Evolutionary conservation across 1,140 invertebrate genomes (phyloP).

Genomic region (Drosophila pachea): DNA sequence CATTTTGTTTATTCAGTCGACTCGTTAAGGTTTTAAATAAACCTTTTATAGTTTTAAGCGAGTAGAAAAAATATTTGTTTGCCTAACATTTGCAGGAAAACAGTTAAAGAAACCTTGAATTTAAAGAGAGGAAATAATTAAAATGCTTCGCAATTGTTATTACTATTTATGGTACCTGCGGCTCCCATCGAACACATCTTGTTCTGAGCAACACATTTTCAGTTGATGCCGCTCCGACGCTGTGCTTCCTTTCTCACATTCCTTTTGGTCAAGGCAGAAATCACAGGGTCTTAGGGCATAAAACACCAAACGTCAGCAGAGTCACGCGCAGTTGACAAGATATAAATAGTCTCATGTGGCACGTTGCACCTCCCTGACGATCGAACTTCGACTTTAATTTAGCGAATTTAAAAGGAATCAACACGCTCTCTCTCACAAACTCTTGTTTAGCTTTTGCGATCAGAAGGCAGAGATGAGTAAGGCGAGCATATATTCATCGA

Average conservation of each 20-base stretch:
- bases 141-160: too few species aligned
- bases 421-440: too few species aligned
- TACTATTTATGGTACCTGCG: too few species aligned
- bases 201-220: too few species aligned
- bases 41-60: constrained; percentile 23
- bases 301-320: not conserved
- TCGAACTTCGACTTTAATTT: too few species aligned
- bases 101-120: constrained; percentile 14
- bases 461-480: not conserved
- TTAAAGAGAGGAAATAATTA: too few species aligned
- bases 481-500: not conserved
- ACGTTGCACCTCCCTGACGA: too few species aligned
- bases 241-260: too few species aligned
- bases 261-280: not conserved
- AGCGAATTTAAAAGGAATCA: too few species aligned
- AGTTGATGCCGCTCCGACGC: too few species aligned
- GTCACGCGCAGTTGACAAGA: not conserved
- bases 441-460: too few species aligned
- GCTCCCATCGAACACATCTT: not conserved
- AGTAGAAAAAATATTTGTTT: constrained; percentile 22
- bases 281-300: not conserved
- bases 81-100: constrained; percentile 37
- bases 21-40: constrained; percentile 8
- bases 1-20: not conserved
- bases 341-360: not conserved